A percentile compares a stretch with the other conserved stretches of the same genome.
phyloP scores from a whole-genome alignment of 2,888 invertebrate species.

The Galeruca laticollis region DNA sequence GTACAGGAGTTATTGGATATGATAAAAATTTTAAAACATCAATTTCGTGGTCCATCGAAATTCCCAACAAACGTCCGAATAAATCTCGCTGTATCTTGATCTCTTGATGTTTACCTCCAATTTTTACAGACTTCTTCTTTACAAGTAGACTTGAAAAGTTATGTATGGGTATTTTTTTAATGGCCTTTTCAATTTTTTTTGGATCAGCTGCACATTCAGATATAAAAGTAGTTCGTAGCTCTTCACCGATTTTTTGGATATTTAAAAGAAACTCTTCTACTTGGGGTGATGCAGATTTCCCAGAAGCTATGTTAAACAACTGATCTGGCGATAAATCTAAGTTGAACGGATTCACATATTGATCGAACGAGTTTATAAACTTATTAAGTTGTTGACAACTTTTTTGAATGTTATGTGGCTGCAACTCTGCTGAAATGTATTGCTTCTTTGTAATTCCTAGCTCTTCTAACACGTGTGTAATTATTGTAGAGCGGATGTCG shows the following conservation, averaged over 20 bases:
- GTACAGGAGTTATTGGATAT: constrained; percentile 37
- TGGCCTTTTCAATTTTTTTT: not conserved
- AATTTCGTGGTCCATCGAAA: constrained; percentile 47
- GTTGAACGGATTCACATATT: not conserved
- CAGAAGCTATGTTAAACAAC: constrained; percentile 7
- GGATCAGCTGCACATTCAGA: not conserved
- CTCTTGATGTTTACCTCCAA: constrained; percentile 29
- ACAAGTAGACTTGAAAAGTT: constrained; percentile 22
- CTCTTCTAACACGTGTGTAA: too few species aligned
- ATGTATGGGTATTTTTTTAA: not conserved
- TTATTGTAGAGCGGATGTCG: too few species aligned
- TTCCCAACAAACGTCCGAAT: constrained; percentile 40
- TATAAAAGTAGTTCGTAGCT: constrained; percentile 11
- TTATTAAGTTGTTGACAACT: too few species aligned
- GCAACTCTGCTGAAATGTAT: too few species aligned
- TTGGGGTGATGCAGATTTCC: constrained; percentile 15
- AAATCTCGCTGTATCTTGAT: constrained; percentile 19
- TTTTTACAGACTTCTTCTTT: constrained; percentile 22
- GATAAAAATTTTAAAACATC: constrained; percentile 37
- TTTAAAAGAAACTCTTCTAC: constrained; percentile 26
- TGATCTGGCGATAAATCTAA: not conserved
- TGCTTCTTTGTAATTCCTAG: too few species aligned
- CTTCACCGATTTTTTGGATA: constrained; percentile 20
- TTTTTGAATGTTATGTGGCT: too few species aligned
- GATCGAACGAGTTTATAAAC: not conserved